Evolutionary conservation across 2,797 vertebrate genomes (phyloP).

Genomic region (Sardinella longiceps): DNA sequence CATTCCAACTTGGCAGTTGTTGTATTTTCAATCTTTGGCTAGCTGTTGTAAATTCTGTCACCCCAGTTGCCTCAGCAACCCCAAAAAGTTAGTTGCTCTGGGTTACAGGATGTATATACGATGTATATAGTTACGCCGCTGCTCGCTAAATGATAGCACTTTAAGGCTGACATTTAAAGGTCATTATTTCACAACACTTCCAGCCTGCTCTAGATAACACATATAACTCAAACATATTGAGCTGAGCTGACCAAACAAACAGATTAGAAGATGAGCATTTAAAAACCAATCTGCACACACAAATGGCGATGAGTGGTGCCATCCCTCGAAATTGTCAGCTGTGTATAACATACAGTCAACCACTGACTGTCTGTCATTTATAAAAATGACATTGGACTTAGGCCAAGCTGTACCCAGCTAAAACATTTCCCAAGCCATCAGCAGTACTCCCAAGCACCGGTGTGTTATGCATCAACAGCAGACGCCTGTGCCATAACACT

Average conservation of each 20-base stretch:
- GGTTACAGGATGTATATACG: neutral
- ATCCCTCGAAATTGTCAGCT: neutral
- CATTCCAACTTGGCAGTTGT: neutral
- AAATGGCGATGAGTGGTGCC: neutral
- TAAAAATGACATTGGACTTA: neutral
- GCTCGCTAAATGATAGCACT: constrained; percentile 20
- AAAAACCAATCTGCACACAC: neutral
- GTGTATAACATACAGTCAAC: neutral
- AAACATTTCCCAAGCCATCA: constrained; percentile 36
- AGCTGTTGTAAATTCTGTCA: neutral
- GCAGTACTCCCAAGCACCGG: constrained; percentile 26
- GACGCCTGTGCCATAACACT: constrained; percentile 25
- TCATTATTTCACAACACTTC: constrained; percentile 13
- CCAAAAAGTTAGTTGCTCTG: neutral
- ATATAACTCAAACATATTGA: neutral
- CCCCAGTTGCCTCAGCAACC: neutral
- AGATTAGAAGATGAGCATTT: neutral
- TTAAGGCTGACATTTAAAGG: constrained; percentile 14
- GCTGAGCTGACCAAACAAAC: neutral
- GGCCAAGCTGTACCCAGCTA: constrained; percentile 32
- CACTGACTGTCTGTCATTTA: neutral
- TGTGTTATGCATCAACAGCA: constrained; percentile 5
- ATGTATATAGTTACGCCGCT: neutral
- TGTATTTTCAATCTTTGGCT: neutral
- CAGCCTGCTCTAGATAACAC: neutral